phyloP scores from a whole-genome alignment of 2,888 invertebrate species.

The Eilema depressum region DNA sequence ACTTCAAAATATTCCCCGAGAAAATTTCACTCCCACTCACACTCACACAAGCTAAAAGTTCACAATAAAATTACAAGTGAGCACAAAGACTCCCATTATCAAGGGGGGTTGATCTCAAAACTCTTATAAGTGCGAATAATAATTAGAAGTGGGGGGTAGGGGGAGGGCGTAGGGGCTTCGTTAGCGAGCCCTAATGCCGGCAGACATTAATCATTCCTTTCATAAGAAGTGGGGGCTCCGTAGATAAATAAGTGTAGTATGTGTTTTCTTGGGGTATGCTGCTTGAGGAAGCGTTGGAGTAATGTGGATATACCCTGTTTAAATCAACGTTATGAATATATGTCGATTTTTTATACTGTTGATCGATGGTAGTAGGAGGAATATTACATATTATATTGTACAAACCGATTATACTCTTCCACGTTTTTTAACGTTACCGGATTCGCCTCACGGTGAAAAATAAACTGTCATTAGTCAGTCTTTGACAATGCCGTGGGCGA shows the following conservation, averaged over 20 bases:
- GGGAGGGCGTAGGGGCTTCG: constrained; percentile 66
- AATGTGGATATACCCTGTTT: constrained; percentile 59
- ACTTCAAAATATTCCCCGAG: neutral
- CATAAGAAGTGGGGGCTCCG: constrained; percentile 85
- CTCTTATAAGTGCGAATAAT: constrained; percentile 86
- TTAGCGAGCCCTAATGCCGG: constrained; percentile 84
- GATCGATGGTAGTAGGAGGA: no score
- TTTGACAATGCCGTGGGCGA: no score
- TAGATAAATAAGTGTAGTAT: constrained; percentile 87
- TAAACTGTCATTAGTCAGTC: no score
- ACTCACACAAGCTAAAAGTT: constrained; percentile 17
- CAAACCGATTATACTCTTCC: no score
- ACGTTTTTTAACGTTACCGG: no score
- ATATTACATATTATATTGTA: no score
- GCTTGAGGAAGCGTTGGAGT: constrained; percentile 70
- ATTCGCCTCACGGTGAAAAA: no score
- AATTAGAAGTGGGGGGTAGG: constrained; percentile 70
- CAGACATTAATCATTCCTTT: constrained; percentile 87
- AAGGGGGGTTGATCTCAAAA: constrained; percentile 68
- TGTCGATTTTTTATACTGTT: constrained; percentile 18
- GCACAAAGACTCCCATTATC: constrained; percentile 52
- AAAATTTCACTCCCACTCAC: neutral
- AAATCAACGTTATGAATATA: constrained; percentile 22
- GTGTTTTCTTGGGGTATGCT: constrained; percentile 86
- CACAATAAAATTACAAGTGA: constrained; percentile 51